Evolutionary conservation across 2,113 vertebrate genomes (phyloP).

Genomic region (Macaca mulatta): DNA sequence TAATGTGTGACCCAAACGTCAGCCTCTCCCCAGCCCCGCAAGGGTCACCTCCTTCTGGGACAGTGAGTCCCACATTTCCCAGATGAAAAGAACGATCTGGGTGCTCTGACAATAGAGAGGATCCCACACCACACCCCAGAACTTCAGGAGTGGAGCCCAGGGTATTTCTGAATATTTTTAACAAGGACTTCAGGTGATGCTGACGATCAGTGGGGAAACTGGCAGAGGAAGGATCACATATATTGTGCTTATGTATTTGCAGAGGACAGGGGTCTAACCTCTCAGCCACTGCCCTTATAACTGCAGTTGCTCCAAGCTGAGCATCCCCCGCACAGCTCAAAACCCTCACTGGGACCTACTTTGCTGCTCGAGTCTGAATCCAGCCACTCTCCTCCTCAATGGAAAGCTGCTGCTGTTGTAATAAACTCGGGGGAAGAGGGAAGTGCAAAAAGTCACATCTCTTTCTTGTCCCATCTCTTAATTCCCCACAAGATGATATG

Average conservation of each 20-base stretch:
- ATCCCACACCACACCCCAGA: background rate
- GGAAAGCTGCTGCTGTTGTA: background rate
- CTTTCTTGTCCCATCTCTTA: background rate
- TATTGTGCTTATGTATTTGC: rapidly evolving
- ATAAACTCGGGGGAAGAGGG: background rate
- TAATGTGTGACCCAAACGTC: background rate
- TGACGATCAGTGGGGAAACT: background rate
- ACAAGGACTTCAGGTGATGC: background rate
- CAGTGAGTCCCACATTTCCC: background rate
- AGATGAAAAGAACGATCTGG: background rate
- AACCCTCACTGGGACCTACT: background rate
- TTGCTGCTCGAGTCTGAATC: background rate
- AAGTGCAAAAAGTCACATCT: background rate
- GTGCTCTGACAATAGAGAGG: background rate
- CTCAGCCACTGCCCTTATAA: background rate
- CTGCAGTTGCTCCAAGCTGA: background rate
- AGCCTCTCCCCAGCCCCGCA: background rate
- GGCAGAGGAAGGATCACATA: too few species aligned
- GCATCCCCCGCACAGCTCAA: background rate
- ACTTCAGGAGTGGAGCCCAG: background rate
- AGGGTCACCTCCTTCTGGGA: background rate
- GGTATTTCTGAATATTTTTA: background rate
- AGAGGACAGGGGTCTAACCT: background rate
- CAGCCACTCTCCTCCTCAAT: background rate
- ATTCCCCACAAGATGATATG: background rate